Base-by-base conservation (phyloP, 2,888 invertebrate genomes). In the Agapostemon virescens region DNA sequence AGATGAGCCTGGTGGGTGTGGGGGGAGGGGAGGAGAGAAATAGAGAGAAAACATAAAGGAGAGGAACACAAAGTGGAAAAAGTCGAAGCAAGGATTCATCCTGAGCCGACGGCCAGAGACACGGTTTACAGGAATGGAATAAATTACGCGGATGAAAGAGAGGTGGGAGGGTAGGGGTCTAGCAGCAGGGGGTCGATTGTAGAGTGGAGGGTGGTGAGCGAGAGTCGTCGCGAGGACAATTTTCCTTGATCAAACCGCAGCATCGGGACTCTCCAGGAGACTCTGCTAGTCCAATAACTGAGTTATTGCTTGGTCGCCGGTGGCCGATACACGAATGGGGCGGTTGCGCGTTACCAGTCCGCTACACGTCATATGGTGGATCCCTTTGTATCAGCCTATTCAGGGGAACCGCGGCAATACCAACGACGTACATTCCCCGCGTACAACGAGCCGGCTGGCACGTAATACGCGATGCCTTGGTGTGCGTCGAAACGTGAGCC, bases 241-340 rank as follows among this genome's bases (percentile, higher is more conserved):
- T 85, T 80, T 78, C 74, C 63, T 75, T 68, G 49, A 83, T 77
- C 74, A 72, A 17, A 42, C 17, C 23, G 9, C 66, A 76, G 69
- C 72, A 74, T 33, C 61, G 26, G 36, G 23, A 67, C 58, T 67
- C 40, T n/a, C 9, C 17, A 38, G 38, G 6, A n/a, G n/a, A 66
- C 49, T 52, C 38, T 20, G 55, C 7, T 68, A 33, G 63, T 15
- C 63, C 69, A 73, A 84, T 84, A 90, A 90, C 82, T 88, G 85
- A 90, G 85, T 90, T 90, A 90, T 89, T 84, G 86, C 84, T 82
- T 67, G 71, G 82, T 33, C 63, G 63, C 77, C 74, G 75, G 72
- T 55, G 87, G 85, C 86, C 88, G 89, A 90, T 89, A 90, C 88
- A 88, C 85, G 88, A 82, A 87, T 90, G 76, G 85, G 86, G 86